Percentiles rank a stretch among this genome's conserved stretches.
These are phyloP conservation scores for Agrilus mali DNA, from an alignment of 2,888 invertebrate genomes.

Conservation along the genomic window DNA sequence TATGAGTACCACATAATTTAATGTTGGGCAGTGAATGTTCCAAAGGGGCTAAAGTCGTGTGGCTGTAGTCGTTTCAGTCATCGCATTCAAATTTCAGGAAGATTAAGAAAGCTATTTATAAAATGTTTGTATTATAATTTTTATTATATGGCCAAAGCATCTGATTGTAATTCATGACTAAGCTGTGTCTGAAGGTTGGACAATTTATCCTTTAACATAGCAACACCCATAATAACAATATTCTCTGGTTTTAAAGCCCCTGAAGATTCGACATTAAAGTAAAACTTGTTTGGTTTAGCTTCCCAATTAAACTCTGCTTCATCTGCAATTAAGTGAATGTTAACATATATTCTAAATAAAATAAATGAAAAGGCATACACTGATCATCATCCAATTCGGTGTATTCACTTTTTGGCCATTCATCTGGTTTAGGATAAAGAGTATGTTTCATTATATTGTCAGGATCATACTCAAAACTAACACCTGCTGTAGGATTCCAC, in stretches of 20 bases:
- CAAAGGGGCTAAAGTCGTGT: no score
- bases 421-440: constrained; percentile 88
- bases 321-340: constrained; percentile 33
- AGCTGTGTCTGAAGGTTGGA: constrained; percentile 89
- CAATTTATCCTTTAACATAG: constrained; percentile 86
- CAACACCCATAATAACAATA: constrained; percentile 90
- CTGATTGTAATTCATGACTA: constrained; percentile 75
- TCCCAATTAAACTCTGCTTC: constrained; percentile 92
- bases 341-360: constrained; percentile 1
- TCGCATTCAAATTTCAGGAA: no score
- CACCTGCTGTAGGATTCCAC: constrained; percentile 99
- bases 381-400: constrained; percentile 86
- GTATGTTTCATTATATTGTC: constrained; percentile 96
- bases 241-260: constrained; percentile 93
- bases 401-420: constrained; percentile 98
- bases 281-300: constrained; percentile 94
- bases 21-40: no score
- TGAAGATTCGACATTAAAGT: constrained; percentile 89
- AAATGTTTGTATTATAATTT: constrained; percentile 24
- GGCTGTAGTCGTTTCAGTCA: no score
- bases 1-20: no score
- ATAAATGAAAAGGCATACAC: constrained; percentile 38
- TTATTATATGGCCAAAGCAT: constrained; percentile 60
- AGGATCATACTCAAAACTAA: constrained; percentile 98
- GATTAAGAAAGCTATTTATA: no score